Evolutionary conservation across 2,888 invertebrate genomes (phyloP), one percentile per base, ranked within the genome.

Genomic region (Eurytoma californica): DNA sequence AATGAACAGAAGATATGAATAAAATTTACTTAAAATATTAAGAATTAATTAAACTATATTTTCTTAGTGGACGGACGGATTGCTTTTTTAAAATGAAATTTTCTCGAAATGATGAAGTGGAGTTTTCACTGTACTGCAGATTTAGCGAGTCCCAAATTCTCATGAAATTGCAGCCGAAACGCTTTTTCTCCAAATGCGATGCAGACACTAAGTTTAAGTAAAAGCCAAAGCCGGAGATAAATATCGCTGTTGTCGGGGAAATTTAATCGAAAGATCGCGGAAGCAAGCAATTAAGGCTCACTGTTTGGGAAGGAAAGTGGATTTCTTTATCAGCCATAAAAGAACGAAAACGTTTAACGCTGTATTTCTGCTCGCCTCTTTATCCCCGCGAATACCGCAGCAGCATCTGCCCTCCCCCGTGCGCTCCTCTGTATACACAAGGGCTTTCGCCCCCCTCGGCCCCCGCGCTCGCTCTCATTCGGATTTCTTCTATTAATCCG

Each of bases 161-260:
- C 39, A 9, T 9, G 39, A 39, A 7, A 39, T 9, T 39, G 39
- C 9, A 9, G 7, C 9, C 39, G 39, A 9, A 39, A 39, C 5
- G 39, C 39, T 9, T 39, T 39, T 39, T 39, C 39, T 9, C 0
- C 30, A 30, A 7, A 30, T 9, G 39, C 39, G 39, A 9, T 9
- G 39, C 39, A 39, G 39, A 7, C 39, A 39, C 39, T 39, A 39
- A 39, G 39, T 39, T 39, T 39, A 47, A 53, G 24, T 66, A 65
- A 20, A 58, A 57, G 5, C 60, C 53, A 61, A 51, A 72, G 72
- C 28, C 16, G 7, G 60, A 55, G 68, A 78, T 73, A 85, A 86
- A 86, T 84, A 83, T 83, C 68, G 72, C 16, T 7, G 73, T 1
- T 9, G 28, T 5, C 20, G 51, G 4, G 20, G 68, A 72, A 72